These are phyloP conservation scores for Agrochola lychnidis DNA, from an alignment of 2,888 invertebrate species.

Conservation along the genomic window DNA sequence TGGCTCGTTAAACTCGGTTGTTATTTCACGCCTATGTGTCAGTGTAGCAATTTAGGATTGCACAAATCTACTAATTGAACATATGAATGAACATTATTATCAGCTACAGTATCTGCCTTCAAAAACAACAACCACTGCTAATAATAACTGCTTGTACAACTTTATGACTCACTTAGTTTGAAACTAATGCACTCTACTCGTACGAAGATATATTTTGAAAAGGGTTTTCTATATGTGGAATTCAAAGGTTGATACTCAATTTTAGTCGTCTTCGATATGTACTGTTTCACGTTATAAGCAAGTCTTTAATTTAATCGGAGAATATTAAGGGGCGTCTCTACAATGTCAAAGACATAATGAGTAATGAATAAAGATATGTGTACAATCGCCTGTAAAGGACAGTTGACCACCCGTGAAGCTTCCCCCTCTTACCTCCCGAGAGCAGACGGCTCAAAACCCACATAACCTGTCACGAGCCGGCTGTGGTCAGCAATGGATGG, in stretches of 20 bases:
- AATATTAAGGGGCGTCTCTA: slow-evolving; percentile 43
- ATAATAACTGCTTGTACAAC: slow-evolving; percentile 62
- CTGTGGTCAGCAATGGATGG: slow-evolving; percentile 72
- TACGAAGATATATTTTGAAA: slow-evolving; percentile 35
- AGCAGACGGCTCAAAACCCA: slow-evolving; percentile 75
- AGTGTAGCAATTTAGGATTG: slow-evolving; percentile 67
- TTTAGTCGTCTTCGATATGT: not conserved
- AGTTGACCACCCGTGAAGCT: slow-evolving; percentile 80
- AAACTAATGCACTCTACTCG: slow-evolving; percentile 47
- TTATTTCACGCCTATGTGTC: slow-evolving; percentile 62
- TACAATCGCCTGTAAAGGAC: slow-evolving; percentile 72
- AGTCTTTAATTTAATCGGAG: slow-evolving; percentile 19
- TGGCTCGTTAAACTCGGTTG: slow-evolving; percentile 69
- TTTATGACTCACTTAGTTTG: slow-evolving; percentile 69
- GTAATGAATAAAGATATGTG: slow-evolving; percentile 65
- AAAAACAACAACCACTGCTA: slow-evolving; percentile 65
- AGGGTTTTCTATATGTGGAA: not conserved
- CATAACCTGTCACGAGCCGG: slow-evolving; percentile 81
- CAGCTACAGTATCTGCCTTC: slow-evolving; percentile 54
- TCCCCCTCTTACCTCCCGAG: slow-evolving; percentile 60
- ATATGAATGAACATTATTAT: slow-evolving; percentile 61
- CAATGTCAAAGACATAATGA: slow-evolving; percentile 67
- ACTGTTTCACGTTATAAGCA: slow-evolving; percentile 11
- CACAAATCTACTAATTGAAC: slow-evolving; percentile 66
- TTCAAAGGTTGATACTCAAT: not conserved